Percentiles rank a stretch among this genome's conserved stretches.
phyloP scores from a whole-genome alignment of 2,113 vertebrate species.

The Origma solitaria region DNA sequence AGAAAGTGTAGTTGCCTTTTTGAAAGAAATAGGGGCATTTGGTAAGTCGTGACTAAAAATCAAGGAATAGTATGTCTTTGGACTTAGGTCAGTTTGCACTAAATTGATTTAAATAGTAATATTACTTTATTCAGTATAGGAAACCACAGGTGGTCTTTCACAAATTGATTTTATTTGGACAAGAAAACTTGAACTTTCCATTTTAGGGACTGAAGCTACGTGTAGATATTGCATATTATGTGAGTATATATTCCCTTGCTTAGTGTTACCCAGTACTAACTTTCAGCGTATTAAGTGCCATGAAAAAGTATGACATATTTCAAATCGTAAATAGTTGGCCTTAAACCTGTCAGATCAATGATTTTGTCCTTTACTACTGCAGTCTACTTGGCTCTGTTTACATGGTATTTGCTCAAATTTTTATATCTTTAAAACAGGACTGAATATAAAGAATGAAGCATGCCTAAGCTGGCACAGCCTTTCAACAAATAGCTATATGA shows the following conservation, averaged over 20 bases:
- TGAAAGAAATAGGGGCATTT: conserved; percentile 17
- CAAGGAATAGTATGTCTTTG: not conserved
- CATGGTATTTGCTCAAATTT: not conserved
- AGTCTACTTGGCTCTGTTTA: not conserved
- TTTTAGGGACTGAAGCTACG: conserved; percentile 2
- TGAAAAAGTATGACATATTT: conserved; percentile 23
- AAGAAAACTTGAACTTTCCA: conserved; percentile 42
- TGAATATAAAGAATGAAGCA: not conserved
- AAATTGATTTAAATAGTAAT: conserved; percentile 18
- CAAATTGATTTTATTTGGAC: conserved; percentile 25
- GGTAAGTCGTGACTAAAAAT: conserved; percentile 14
- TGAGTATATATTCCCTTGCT: not conserved
- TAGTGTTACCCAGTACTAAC: conserved; percentile 27
- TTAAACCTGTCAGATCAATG: conserved; percentile 54
- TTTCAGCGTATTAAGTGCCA: conserved; percentile 63
- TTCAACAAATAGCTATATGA: not conserved
- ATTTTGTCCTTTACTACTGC: conserved; percentile 14
- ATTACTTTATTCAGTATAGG: conserved; percentile 28
- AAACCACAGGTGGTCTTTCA: conserved; percentile 49
- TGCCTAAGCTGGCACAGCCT: not conserved
- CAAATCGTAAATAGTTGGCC: conserved; percentile 33
- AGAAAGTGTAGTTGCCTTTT: not conserved
- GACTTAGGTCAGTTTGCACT: conserved; percentile 47
- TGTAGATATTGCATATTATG: not conserved
- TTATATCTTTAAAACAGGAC: not conserved